Percentiles rank a stretch among this genome's conserved stretches.
Conservation (phyloP, 2,113 vertebrate species). For the Orientallactaga bullata region DNA sequence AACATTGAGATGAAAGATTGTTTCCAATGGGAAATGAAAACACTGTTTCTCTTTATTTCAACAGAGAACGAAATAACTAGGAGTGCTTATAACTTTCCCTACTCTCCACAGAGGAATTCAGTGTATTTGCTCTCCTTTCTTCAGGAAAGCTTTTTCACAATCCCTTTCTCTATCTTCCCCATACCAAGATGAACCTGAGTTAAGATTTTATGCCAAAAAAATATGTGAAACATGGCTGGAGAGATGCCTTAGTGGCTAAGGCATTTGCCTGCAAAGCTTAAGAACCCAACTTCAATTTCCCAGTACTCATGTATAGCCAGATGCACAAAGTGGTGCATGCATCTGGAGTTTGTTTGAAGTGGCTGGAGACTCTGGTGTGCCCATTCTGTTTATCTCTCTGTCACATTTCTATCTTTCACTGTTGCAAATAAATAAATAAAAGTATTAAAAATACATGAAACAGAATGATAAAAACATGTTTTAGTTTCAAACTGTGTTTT, state of each 20-base stretch:
- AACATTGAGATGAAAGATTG: slow-evolving; percentile 65
- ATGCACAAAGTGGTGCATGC: too few species aligned
- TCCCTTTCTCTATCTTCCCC: neutral
- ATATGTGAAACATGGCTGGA: neutral
- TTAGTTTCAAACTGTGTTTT: neutral
- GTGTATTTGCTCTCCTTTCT: slow-evolving; percentile 83
- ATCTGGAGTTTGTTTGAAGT: too few species aligned
- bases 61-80: slow-evolving; percentile 80
- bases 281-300: too few species aligned
- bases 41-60: slow-evolving; percentile 66
- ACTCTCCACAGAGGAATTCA: slow-evolving; percentile 84
- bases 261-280: too few species aligned
- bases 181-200: slow-evolving; percentile 37
- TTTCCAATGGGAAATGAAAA: slow-evolving; percentile 79
- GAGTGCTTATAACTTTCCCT: slow-evolving; percentile 79
- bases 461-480: too few species aligned
- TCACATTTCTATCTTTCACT: too few species aligned
- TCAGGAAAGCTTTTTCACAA: slow-evolving; percentile 77
- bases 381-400: too few species aligned
- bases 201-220: slow-evolving; percentile 73
- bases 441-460: neutral
- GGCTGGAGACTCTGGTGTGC: too few species aligned
- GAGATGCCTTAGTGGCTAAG: too few species aligned
- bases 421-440: neutral
- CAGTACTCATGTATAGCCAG: too few species aligned